A percentile compares a stretch with the other conserved stretches of the same genome.
These are phyloP conservation scores for Hoplodrina blanda DNA, from an alignment of 2,888 invertebrate species.

Conservation along the genomic window DNA sequence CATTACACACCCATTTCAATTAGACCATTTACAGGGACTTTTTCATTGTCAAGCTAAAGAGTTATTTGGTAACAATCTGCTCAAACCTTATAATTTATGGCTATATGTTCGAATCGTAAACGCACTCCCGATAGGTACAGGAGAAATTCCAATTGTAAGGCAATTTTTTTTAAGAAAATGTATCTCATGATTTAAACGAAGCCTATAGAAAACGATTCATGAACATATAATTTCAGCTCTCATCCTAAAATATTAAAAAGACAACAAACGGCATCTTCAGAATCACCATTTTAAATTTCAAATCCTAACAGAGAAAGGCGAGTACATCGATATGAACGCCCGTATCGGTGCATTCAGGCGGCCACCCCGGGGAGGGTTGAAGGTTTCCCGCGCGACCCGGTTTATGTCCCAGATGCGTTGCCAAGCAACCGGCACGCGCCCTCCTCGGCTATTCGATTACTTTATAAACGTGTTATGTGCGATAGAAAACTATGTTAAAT, in stretches of 20 bases:
- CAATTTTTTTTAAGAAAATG: too few relatives aligned
- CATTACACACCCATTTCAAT: too few relatives aligned
- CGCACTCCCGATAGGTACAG: too few relatives aligned
- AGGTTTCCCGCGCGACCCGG: slow-evolving; percentile 71
- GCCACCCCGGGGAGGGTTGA: slow-evolving; percentile 59
- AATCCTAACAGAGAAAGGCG: slow-evolving; percentile 7
- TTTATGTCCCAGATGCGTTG: slow-evolving; percentile 80
- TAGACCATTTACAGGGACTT: too few relatives aligned
- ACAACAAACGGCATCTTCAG: background rate
- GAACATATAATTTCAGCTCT: background rate
- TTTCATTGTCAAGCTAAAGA: too few relatives aligned
- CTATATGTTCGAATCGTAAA: too few relatives aligned
- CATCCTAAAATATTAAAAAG: too few relatives aligned
- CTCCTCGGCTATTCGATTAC: slow-evolving; percentile 65
- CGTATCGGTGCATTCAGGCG: slow-evolving; percentile 60
- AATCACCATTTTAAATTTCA: slow-evolving; percentile 31
- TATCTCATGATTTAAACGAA: too few relatives aligned
- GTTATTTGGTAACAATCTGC: too few relatives aligned
- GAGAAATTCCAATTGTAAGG: too few relatives aligned
- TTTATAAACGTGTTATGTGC: slow-evolving; percentile 65
- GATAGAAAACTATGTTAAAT: slow-evolving; percentile 62
- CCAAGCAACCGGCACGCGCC: slow-evolving; percentile 71
- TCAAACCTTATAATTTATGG: too few relatives aligned
- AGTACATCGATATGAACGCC: slow-evolving; percentile 34
- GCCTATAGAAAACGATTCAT: background rate